Conservation (phyloP, 2,113 vertebrate genomes). For the Nycticryphes semicollaris region DNA sequence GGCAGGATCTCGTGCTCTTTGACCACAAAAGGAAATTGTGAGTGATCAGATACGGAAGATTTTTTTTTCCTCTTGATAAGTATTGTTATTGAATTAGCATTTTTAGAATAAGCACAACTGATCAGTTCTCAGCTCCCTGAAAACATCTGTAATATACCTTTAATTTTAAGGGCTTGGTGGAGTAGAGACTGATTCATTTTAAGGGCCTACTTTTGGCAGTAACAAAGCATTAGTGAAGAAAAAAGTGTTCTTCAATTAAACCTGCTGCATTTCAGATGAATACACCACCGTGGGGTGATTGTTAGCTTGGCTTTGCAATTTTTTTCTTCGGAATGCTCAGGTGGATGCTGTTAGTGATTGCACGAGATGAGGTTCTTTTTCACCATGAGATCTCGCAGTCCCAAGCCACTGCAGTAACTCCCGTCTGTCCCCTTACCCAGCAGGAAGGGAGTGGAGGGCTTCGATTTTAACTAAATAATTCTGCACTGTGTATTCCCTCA, state of each 20-base stretch:
- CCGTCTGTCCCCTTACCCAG: background rate
- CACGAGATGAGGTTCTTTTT: background rate
- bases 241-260: background rate
- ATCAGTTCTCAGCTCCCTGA: background rate
- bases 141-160: background rate
- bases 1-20: background rate
- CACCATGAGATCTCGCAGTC: background rate
- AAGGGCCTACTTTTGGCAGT: background rate
- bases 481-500: background rate
- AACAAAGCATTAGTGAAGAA: background rate
- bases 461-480: background rate
- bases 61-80: background rate
- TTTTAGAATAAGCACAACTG: background rate
- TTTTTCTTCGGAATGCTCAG: background rate
- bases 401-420: background rate
- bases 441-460: background rate
- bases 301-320: background rate
- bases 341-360: background rate
- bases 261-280: background rate
- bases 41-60: background rate
- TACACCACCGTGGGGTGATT: accelerated
- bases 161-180: background rate
- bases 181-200: background rate
- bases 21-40: background rate
- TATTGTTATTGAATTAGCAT: background rate